Conservation (phyloP, 2,113 vertebrate species). For the Aphelocoma coerulescens region DNA sequence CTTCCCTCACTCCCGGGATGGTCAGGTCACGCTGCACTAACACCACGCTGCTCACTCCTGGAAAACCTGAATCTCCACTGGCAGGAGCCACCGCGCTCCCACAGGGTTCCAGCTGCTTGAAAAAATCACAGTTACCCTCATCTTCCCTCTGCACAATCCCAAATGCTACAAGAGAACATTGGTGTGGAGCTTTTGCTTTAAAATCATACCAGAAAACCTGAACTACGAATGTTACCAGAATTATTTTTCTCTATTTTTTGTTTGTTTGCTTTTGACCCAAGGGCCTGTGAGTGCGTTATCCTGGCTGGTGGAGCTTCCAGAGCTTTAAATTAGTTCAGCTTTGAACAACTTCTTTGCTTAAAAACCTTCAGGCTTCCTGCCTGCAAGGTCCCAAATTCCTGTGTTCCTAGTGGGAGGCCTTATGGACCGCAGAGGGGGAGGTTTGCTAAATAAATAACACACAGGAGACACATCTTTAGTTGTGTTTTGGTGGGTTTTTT, state of each 20-base stretch:
- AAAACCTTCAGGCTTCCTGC: not conserved
- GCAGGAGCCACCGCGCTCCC: not conserved
- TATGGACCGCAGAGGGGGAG: not conserved
- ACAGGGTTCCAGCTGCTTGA: not conserved
- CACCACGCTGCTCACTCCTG: not conserved
- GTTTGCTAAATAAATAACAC: not conserved
- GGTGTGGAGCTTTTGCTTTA: not conserved
- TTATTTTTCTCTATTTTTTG: not conserved
- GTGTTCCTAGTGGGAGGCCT: not conserved
- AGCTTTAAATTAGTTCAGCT: not conserved
- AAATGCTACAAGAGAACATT: rapidly evolving
- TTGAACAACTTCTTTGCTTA: not conserved
- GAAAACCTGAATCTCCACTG: not conserved
- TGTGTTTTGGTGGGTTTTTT: not conserved
- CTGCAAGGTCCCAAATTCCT: not conserved
- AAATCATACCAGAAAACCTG: not conserved
- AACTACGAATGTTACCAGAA: not conserved
- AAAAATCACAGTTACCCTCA: not conserved
- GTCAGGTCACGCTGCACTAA: not conserved
- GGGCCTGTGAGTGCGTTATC: not conserved
- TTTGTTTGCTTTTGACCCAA: not conserved
- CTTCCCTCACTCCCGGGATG: too few species aligned
- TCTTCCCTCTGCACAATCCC: not conserved
- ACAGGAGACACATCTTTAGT: not conserved
- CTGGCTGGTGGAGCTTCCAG: not conserved